Evolutionary conservation across 2,888 invertebrate species (phyloP).

Genomic region (Melanostoma scalare): DNA sequence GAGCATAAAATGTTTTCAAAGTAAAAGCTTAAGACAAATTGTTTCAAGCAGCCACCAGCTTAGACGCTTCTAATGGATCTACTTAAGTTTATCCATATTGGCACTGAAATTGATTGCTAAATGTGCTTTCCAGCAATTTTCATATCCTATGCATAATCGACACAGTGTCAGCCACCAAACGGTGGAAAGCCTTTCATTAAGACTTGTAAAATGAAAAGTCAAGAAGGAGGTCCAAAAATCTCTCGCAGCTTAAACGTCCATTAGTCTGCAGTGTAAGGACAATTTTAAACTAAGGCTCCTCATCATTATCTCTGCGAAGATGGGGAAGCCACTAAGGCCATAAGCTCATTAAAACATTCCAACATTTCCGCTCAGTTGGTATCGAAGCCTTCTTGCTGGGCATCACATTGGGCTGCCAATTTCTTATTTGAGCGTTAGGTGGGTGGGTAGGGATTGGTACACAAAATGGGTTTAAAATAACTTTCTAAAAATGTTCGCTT

Average conservation of each 20-base stretch:
- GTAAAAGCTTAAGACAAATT: slow-evolving; percentile 42
- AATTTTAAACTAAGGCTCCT: slow-evolving; percentile 62
- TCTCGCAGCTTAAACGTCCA: slow-evolving; percentile 66
- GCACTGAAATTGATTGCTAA: slow-evolving; percentile 63
- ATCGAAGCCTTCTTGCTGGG: slow-evolving; percentile 56
- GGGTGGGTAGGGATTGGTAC: slow-evolving; percentile 19
- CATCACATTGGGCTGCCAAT: slow-evolving; percentile 33
- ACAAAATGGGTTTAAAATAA: slow-evolving; percentile 66
- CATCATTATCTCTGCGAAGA: slow-evolving; percentile 65
- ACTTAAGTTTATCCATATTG: slow-evolving; percentile 54
- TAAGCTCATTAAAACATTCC: slow-evolving; percentile 72
- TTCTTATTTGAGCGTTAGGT: slow-evolving; percentile 23
- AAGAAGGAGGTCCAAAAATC: slow-evolving; percentile 63
- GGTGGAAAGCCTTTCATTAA: slow-evolving; percentile 57
- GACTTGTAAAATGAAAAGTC: slow-evolving; percentile 65
- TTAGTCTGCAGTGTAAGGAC: slow-evolving; percentile 63
- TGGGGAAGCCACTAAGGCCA: slow-evolving; percentile 70
- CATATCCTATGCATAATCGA: slow-evolving; percentile 46
- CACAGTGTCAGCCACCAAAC: slow-evolving; percentile 13
- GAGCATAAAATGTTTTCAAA: neutral
- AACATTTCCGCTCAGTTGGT: slow-evolving; percentile 72
- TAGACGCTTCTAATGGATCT: slow-evolving; percentile 24
- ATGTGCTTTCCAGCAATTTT: slow-evolving; percentile 44
- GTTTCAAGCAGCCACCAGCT: slow-evolving; percentile 27
- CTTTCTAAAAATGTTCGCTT: slow-evolving; percentile 62